Evolutionary conservation across 1,140 invertebrate species (phyloP), one percentile per base, ranked within the genome.

Genomic region (Drosophila sucinea): DNA sequence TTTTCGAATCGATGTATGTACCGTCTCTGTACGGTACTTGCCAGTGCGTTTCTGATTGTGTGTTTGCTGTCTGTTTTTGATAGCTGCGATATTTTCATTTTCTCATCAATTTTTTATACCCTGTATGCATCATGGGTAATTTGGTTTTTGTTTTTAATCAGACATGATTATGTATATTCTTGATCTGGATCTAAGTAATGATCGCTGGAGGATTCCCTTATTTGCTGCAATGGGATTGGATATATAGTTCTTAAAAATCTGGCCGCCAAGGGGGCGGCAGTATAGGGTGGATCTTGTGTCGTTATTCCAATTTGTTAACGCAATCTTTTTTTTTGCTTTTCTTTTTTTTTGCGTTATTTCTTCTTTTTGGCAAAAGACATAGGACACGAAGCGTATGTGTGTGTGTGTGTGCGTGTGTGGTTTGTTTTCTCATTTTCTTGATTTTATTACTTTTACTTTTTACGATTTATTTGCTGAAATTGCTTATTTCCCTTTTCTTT

Each of bases 391-490:
- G 23, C 44, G 44, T 51, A 51, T 51, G 44, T 51, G 44, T n/a
- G 3, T 47, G 7, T 51, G 4, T 35, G n/a, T 33, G 78, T 57
- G 38, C 56, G 71, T 57, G 70, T 54, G 69, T 84, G 81, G 81
- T 67, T 87, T 75, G 66, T 79, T 86, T 86, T 86, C 82, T 87
- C 84, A 87, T 87, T 89, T 87, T 83, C 80, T 79, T 89, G 77
- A 87, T 87, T 87, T 87, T 87, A 89, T 87, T 87, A 89, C 84
- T 87, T 89, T 87, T 87, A 84, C 84, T 87, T 89, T 87, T 87
- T 81, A 87, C 84, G 84, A 87, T 87, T 87, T 87, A 87, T 87
- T 86, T 89, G 84, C 84, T 72, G 84, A 87, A 87, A 87, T 87
- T 87, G 84, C 84, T 83, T 89, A 84, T 89, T 89, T 89, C 84